These are phyloP conservation scores for Drosophila aff. DNA, from an alignment of 1,140 invertebrate genomes.

Conservation along the genomic window DNA sequence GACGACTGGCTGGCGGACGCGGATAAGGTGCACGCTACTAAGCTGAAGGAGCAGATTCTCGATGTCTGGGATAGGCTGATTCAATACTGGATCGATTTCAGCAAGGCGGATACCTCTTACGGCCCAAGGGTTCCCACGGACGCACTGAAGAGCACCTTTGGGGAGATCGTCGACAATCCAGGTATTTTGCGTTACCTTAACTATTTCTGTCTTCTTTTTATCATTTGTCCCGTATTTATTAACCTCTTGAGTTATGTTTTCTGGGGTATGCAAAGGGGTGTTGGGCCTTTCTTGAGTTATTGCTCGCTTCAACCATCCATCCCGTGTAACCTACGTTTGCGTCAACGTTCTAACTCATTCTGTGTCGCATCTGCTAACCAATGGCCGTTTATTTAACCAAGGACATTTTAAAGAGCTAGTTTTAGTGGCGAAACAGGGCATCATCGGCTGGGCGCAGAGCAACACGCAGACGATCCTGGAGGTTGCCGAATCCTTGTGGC, in stretches of 20 bases:
- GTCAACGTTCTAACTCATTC: slow-evolving; percentile 76
- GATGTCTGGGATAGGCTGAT: slow-evolving; percentile 97
- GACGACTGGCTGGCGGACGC: slow-evolving; percentile 91
- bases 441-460: slow-evolving; percentile 94
- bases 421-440: slow-evolving; percentile 86
- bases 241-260: slow-evolving; percentile 33
- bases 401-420: slow-evolving; percentile 85
- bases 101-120: slow-evolving; percentile 85
- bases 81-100: slow-evolving; percentile 94
- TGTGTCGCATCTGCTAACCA: slow-evolving; percentile 82
- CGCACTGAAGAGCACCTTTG: slow-evolving; percentile 89
- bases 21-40: slow-evolving; percentile 92
- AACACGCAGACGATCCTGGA: slow-evolving; percentile 96
- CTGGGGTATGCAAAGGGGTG: slow-evolving; percentile 24
- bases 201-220: slow-evolving; percentile 3
- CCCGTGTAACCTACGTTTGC: slow-evolving; percentile 56
- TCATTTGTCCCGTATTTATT: slow-evolving; percentile 36
- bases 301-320: slow-evolving; percentile 41
- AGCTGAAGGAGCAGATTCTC: slow-evolving; percentile 95
- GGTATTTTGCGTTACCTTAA: slow-evolving; percentile 48
- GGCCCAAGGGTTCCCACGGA: slow-evolving; percentile 90
- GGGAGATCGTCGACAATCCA: slow-evolving; percentile 84
- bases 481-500: slow-evolving; percentile 96
- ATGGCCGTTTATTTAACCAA: slow-evolving; percentile 83
- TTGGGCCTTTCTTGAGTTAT: slow-evolving; percentile 15